Percentiles rank a stretch among this genome's conserved stretches.
These are phyloP conservation scores for Drosophila ustulata DNA, from an alignment of 2,888 invertebrate genomes.

Conservation along the genomic window DNA sequence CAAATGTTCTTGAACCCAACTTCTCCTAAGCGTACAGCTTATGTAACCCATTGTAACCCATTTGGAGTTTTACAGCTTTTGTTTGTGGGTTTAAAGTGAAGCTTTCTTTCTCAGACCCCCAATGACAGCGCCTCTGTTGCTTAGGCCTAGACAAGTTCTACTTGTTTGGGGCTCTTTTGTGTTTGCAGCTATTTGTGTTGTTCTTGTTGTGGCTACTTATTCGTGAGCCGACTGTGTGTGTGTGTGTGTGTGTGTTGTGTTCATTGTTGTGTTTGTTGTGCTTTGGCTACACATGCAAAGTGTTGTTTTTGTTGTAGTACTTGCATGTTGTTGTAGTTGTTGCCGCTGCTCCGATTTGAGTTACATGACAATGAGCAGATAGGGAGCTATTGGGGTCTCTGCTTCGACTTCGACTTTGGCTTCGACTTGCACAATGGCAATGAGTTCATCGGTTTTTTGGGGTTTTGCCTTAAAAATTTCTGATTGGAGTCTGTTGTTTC, in stretches of 20 bases:
- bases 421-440: slow-evolving; percentile 62
- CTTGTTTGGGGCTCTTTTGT: slow-evolving; percentile 61
- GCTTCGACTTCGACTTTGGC: slow-evolving; percentile 27
- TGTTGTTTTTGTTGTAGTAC: slow-evolving; percentile 67
- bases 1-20: not conserved
- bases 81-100: not conserved
- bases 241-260: slow-evolving; percentile 39
- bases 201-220: slow-evolving; percentile 49
- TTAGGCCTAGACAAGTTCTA: slow-evolving; percentile 75
- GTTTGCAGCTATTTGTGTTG: slow-evolving; percentile 52
- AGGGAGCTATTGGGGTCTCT: slow-evolving; percentile 41
- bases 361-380: slow-evolving; percentile 72
- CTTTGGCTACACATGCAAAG: slow-evolving; percentile 70
- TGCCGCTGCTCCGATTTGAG: slow-evolving; percentile 61
- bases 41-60: not conserved
- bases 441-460: slow-evolving; percentile 62
- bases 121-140: slow-evolving; percentile 45
- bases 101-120: slow-evolving; percentile 16
- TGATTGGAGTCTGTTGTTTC: slow-evolving; percentile 44
- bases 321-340: slow-evolving; percentile 36
- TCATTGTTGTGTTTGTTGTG: slow-evolving; percentile 58
- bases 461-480: slow-evolving; percentile 31
- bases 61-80: not conserved
- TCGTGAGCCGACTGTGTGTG: slow-evolving; percentile 23
- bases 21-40: not conserved